phyloP scores from a whole-genome alignment of 2,113 vertebrate species.

The Columba livia region DNA sequence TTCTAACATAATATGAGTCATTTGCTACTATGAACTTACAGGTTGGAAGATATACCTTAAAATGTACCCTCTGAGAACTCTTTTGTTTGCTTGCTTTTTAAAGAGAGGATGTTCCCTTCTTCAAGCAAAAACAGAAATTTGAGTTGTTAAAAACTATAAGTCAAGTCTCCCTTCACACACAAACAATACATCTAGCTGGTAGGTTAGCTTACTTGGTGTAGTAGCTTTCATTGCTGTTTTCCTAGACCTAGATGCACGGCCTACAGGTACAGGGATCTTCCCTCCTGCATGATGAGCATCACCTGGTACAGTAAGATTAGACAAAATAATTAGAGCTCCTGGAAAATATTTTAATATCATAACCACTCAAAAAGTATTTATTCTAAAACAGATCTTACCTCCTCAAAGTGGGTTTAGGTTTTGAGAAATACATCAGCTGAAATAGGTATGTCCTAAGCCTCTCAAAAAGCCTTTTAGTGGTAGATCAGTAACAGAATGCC shows the following conservation, averaged over 20 bases:
- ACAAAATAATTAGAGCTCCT: background rate
- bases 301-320: slow-evolving; percentile 6
- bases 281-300: background rate
- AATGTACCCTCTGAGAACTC: background rate
- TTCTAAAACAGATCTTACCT: background rate
- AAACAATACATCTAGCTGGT: background rate
- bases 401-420: background rate
- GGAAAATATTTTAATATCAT: background rate
- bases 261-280: slow-evolving; percentile 73
- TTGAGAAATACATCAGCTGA: background rate
- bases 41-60: background rate
- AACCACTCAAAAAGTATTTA: background rate
- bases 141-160: background rate
- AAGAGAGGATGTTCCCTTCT: background rate
- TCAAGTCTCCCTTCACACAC: background rate
- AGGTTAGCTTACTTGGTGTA: slow-evolving; percentile 86
- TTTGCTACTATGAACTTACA: background rate
- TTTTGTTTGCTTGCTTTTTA: background rate
- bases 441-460: background rate
- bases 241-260: slow-evolving; percentile 54
- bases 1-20: background rate
- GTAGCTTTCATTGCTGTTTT: slow-evolving; percentile 65
- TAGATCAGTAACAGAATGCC: background rate
- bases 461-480: background rate
- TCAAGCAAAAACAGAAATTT: background rate